phyloP scores from a whole-genome alignment of 2,797 vertebrate species.

The Taenioides sp. region DNA sequence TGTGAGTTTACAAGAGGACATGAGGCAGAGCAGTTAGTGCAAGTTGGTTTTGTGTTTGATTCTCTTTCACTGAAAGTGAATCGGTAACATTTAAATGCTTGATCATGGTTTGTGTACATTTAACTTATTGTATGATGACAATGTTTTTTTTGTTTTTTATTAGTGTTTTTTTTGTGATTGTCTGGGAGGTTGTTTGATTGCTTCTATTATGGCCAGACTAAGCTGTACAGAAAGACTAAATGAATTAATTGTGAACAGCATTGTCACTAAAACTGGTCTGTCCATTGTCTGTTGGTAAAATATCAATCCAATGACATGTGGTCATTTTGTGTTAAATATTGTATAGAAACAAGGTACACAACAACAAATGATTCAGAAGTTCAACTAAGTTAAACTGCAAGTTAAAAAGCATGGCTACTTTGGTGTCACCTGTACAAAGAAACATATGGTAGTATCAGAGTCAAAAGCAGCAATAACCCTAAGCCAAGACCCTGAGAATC shows the following conservation, averaged over 20 bases:
- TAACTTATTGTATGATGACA: background rate
- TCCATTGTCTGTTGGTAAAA: background rate
- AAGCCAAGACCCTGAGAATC: conserved; percentile 64
- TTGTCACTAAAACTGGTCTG: background rate
- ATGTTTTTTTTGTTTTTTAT: background rate
- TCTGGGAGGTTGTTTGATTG: background rate
- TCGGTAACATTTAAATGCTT: background rate
- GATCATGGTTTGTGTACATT: background rate
- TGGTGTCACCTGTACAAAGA: conserved; percentile 5
- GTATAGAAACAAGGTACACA: background rate
- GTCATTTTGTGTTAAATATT: background rate
- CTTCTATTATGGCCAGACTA: background rate
- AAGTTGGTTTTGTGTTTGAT: background rate
- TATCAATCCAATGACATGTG: background rate
- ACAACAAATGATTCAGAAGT: background rate
- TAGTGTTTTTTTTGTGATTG: background rate
- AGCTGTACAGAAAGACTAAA: too few relatives aligned
- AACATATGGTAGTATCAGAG: conserved; percentile 52
- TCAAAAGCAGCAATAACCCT: conserved; percentile 56
- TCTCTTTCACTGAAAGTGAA: background rate
- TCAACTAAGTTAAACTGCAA: background rate
- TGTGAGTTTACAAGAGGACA: background rate
- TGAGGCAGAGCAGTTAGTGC: background rate
- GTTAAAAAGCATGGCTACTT: background rate
- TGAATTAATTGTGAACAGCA: background rate